phyloP scores from a whole-genome alignment of 2,888 invertebrate genomes.

The Caenorhabditis sulstoni region DNA sequence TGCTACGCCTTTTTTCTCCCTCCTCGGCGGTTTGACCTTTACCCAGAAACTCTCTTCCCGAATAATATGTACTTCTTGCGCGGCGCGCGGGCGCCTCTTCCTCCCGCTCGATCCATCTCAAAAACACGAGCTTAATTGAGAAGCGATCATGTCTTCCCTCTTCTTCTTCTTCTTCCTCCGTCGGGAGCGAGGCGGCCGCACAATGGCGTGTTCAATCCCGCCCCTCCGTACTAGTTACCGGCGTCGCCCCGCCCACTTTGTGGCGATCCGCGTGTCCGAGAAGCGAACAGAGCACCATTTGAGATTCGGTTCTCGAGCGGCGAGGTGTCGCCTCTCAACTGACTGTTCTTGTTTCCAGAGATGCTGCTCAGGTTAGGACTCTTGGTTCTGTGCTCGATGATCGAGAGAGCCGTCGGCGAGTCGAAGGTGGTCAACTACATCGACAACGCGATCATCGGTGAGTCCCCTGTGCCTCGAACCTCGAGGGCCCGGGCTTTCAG shows the following conservation, averaged over 20 bases:
- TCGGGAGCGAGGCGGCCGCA: conserved; percentile 21
- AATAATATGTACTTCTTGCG: conserved; percentile 46
- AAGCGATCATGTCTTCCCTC: conserved; percentile 29
- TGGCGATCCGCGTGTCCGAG: neutral
- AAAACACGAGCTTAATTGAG: conserved; percentile 58
- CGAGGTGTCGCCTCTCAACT: neutral
- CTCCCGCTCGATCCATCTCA: conserved; percentile 17
- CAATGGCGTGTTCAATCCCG: conserved; percentile 16
- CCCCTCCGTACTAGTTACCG: conserved; percentile 50
- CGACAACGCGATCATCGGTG: conserved; percentile 68
- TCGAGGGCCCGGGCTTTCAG: no score
- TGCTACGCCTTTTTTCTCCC: conserved; percentile 5
- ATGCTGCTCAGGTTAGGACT: conserved; percentile 39
- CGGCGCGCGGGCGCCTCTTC: neutral
- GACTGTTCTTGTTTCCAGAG: neutral
- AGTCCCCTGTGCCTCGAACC: conserved; percentile 20
- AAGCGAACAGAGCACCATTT: conserved; percentile 36
- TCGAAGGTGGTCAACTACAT: conserved; percentile 58
- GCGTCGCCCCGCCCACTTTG: conserved; percentile 38
- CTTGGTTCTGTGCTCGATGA: conserved; percentile 1
- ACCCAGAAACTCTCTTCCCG: conserved; percentile 48
- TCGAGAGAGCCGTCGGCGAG: conserved; percentile 8
- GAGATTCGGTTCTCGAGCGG: no score
- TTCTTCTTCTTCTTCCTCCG: conserved; percentile 9
- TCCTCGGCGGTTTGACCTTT: conserved; percentile 45